Conservation (phyloP, 2,797 vertebrate species). For the Alca torda region DNA sequence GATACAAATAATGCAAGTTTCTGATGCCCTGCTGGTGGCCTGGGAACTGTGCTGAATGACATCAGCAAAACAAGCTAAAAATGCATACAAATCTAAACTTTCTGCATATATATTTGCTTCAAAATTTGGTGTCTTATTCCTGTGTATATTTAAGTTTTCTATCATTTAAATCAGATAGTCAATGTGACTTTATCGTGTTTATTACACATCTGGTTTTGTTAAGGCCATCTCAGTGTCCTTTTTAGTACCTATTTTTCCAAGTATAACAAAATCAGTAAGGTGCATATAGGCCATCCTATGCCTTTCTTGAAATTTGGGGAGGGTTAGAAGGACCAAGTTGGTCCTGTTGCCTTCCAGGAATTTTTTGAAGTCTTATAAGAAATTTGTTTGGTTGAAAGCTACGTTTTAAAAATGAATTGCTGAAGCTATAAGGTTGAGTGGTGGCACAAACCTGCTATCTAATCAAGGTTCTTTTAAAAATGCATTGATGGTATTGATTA, state of each 20-base stretch:
- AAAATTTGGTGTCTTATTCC: not conserved
- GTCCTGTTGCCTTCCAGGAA: constrained; percentile 36
- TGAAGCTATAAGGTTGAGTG: not conserved
- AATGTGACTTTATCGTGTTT: not conserved
- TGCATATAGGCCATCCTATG: constrained; percentile 69
- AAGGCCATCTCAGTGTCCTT: constrained; percentile 28
- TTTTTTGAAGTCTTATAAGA: constrained; percentile 42
- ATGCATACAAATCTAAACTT: not conserved
- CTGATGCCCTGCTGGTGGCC: not conserved
- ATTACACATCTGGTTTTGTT: constrained; percentile 42
- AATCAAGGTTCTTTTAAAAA: constrained; percentile 11
- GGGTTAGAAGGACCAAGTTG: not conserved
- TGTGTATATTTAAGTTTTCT: not conserved
- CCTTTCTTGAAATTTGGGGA: constrained; percentile 65
- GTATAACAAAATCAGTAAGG: constrained; percentile 46
- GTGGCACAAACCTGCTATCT: not conserved
- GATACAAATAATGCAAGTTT: not conserved
- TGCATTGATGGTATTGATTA: not conserved
- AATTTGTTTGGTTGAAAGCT: constrained; percentile 26
- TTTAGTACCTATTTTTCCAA: constrained; percentile 10
- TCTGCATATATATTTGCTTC: not conserved
- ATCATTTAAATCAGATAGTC: constrained; percentile 1
- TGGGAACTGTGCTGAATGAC: not conserved
- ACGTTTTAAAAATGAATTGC: not conserved
- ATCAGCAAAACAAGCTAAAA: not conserved